These are phyloP conservation scores for Oophaga pumilio DNA, from an alignment of 2,113 vertebrate species.

Conservation along the genomic window DNA sequence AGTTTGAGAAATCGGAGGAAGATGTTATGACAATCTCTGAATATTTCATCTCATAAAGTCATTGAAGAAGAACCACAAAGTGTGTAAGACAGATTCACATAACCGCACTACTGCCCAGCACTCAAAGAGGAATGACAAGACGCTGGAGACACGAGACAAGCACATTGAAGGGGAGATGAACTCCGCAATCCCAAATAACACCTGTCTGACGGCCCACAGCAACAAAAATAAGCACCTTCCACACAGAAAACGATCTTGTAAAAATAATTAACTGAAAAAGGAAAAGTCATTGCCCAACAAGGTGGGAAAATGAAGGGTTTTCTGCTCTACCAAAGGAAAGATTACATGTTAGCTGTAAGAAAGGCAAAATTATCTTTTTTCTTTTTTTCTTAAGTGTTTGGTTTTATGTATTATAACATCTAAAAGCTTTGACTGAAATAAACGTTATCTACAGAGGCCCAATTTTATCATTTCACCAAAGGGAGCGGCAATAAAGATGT, in stretches of 20 bases:
- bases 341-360: neutral
- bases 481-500: neutral
- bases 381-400: constrained; percentile 7
- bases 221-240: constrained; percentile 51
- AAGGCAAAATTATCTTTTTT: constrained; percentile 12
- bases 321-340: constrained; percentile 19
- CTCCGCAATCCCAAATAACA: constrained; percentile 11
- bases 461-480: constrained; percentile 11
- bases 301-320: neutral
- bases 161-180: neutral
- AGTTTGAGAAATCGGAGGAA: constrained; percentile 32
- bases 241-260: constrained; percentile 52
- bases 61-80: constrained; percentile 49
- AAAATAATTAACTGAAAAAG: constrained; percentile 58
- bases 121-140: constrained; percentile 36
- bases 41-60: constrained; percentile 47
- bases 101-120: constrained; percentile 31
- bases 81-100: constrained; percentile 44
- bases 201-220: constrained; percentile 8
- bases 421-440: neutral
- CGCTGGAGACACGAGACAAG: constrained; percentile 28
- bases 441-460: constrained; percentile 21
- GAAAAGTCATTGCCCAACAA: constrained; percentile 41
- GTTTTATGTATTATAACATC: neutral
- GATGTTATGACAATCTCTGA: constrained; percentile 48